Conservation (phyloP, 1,140 invertebrate genomes). For the Arctopsyche grandis region DNA sequence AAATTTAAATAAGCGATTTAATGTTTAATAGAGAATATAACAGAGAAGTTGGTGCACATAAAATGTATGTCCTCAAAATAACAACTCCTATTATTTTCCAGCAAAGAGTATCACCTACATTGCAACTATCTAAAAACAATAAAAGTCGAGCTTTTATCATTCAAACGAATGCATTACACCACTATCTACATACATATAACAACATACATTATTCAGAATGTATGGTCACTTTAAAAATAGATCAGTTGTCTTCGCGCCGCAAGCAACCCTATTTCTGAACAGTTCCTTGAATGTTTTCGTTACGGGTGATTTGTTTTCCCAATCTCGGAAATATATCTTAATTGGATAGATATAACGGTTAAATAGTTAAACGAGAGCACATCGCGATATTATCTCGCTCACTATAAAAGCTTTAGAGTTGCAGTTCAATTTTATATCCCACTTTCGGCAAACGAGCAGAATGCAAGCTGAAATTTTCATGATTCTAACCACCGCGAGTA, state of each 20-base stretch:
- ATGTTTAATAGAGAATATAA: too few species aligned
- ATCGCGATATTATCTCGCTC: slow-evolving; percentile 29
- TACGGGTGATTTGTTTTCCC: slow-evolving; percentile 52
- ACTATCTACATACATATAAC: too few species aligned
- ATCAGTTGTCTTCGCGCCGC: slow-evolving; percentile 1
- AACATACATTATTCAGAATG: neutral
- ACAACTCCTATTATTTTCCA: too few species aligned
- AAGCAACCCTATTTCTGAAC: slow-evolving; percentile 38
- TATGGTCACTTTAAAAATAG: neutral
- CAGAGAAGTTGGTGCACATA: too few species aligned
- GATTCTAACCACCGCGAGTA: too few species aligned
- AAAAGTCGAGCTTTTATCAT: too few species aligned
- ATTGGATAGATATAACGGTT: slow-evolving; percentile 49
- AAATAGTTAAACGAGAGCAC: slow-evolving; percentile 39
- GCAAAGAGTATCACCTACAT: too few species aligned
- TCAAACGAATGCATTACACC: too few species aligned
- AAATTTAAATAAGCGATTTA: too few species aligned
- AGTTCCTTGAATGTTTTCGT: slow-evolving; percentile 45
- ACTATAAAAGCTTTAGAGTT: slow-evolving; percentile 33
- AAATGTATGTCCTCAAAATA: too few species aligned
- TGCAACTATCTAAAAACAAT: too few species aligned
- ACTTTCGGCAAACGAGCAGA: neutral
- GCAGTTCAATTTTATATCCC: slow-evolving; percentile 16
- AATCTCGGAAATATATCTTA: slow-evolving; percentile 51
- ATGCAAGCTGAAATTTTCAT: too few species aligned